Evolutionary conservation across 2,113 vertebrate species (phyloP).

Genomic region (Piliocolobus tephrosceles): DNA sequence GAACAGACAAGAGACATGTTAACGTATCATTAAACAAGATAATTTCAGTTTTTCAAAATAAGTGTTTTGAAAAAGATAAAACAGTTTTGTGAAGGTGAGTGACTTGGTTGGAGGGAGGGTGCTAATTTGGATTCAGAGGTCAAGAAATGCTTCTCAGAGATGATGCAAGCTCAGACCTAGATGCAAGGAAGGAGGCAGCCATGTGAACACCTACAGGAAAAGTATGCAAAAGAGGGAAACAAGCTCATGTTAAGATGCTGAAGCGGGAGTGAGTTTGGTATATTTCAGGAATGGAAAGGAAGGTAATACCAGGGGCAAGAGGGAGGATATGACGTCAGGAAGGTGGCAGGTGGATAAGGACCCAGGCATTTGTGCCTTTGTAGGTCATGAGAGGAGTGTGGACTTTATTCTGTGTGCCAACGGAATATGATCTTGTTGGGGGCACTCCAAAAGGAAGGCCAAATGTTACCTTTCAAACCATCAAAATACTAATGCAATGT

Average conservation of each 20-base stretch:
- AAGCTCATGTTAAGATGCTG: accelerated
- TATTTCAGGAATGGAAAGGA: neutral
- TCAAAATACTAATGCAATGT: neutral
- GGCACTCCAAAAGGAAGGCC: neutral
- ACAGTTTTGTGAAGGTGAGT: neutral
- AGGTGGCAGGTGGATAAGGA: neutral
- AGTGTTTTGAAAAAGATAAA: neutral
- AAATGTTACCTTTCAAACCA: neutral
- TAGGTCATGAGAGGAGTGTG: accelerated
- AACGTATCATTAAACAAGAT: neutral
- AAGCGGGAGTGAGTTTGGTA: neutral
- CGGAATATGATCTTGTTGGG: neutral
- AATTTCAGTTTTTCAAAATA: neutral
- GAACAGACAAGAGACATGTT: neutral
- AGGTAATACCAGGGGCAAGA: neutral
- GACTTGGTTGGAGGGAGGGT: neutral
- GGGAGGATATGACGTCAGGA: accelerated
- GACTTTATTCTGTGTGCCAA: neutral
- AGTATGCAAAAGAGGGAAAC: neutral
- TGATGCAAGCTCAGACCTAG: neutral
- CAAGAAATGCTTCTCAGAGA: neutral
- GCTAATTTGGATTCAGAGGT: neutral
- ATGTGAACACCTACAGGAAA: neutral
- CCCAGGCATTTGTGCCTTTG: accelerated
- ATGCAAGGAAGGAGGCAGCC: neutral